These are phyloP conservation scores for Hylia prasina DNA, from an alignment of 2,113 vertebrate genomes.

Conservation along the genomic window DNA sequence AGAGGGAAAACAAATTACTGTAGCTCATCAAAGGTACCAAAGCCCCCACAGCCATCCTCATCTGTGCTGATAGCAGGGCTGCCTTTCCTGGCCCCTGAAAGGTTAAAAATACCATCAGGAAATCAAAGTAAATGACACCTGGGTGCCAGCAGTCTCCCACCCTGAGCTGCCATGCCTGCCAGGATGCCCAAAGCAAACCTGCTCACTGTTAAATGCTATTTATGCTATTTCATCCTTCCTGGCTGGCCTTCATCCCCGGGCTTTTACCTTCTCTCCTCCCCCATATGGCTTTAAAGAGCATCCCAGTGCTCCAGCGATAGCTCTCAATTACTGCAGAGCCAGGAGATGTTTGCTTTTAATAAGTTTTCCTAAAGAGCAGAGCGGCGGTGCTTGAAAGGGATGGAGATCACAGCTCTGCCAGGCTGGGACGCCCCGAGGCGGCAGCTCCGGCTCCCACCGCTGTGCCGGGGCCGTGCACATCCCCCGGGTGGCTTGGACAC, in stretches of 20 bases:
- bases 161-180: neutral
- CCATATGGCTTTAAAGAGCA: neutral
- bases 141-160: neutral
- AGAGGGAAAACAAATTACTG: neutral
- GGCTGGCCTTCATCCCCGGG: neutral
- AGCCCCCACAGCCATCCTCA: rapidly evolving
- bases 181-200: constrained; percentile 10
- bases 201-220: neutral
- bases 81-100: neutral
- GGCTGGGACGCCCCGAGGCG: neutral
- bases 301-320: neutral
- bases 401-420: neutral
- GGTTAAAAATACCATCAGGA: neutral
- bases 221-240: neutral
- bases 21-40: neutral
- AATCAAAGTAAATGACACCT: neutral
- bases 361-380: neutral
- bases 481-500: neutral
- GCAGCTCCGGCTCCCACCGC: neutral
- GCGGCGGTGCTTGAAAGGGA: neutral
- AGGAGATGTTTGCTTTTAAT: neutral
- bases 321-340: neutral
- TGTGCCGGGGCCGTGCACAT: neutral
- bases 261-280: neutral
- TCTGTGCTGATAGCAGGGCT: neutral